A percentile compares a stretch with the other conserved stretches of the same genome.
phyloP scores from a whole-genome alignment of 2,113 vertebrate species.

The Lamprotornis superbus region DNA sequence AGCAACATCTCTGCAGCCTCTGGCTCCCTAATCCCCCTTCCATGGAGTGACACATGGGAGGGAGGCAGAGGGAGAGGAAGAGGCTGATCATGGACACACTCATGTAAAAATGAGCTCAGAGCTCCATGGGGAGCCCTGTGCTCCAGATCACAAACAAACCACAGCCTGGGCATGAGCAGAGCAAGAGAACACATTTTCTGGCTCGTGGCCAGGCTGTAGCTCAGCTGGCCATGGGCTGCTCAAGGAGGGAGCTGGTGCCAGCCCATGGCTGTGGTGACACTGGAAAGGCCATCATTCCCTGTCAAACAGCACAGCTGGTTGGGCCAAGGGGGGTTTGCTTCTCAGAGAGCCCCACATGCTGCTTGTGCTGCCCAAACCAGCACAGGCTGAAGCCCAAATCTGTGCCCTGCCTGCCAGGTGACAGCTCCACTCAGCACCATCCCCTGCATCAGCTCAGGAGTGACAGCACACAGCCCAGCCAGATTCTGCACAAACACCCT shows the following conservation, averaged over 20 bases:
- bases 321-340: fast-evolving
- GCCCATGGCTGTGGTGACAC: not conserved
- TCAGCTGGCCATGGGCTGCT: not conserved
- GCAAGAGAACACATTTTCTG: not conserved
- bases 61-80: not conserved
- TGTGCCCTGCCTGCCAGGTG: not conserved
- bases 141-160: not conserved
- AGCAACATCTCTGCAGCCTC: not conserved
- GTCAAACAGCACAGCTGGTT: not conserved
- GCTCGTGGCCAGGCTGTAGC: not conserved
- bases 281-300: not conserved
- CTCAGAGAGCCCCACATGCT: not conserved
- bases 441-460: not conserved
- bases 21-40: not conserved
- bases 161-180: not conserved
- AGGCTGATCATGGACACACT: fast-evolving
- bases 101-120: fast-evolving
- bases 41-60: fast-evolving
- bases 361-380: fast-evolving
- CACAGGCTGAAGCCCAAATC: not conserved
- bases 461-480: fast-evolving
- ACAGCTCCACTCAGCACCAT: not conserved
- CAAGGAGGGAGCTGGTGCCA: not conserved
- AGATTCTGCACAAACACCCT: not conserved
- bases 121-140: not conserved